These are phyloP conservation scores for Heliopora coerulea DNA, from an alignment of 92 coral and sea anemone species.

Conservation along the genomic window DNA sequence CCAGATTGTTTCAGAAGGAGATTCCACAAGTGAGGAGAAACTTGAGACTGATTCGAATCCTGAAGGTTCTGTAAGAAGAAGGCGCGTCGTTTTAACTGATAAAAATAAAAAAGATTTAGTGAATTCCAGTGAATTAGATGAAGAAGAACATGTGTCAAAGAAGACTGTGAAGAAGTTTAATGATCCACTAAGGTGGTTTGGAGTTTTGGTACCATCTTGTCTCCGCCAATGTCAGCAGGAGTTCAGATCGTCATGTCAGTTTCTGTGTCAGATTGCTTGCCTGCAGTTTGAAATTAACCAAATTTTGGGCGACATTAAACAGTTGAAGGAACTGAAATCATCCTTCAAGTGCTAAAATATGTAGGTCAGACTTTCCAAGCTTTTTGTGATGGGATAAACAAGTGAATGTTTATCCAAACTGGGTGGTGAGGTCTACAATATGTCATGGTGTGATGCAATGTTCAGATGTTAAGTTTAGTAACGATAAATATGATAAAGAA, in stretches of 20 bases:
- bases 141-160: not conserved
- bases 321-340: slow-evolving; percentile 52
- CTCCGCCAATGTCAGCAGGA: slow-evolving; percentile 73
- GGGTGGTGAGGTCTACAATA: too few species aligned
- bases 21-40: not conserved
- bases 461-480: too few species aligned
- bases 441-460: too few species aligned
- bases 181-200: slow-evolving; percentile 95
- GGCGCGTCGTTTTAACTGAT: not conserved
- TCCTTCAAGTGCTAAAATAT: slow-evolving; percentile 2
- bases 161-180: slow-evolving; percentile 32
- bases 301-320: slow-evolving; percentile 53
- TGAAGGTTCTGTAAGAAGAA: not conserved
- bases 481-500: too few species aligned
- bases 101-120: too few species aligned
- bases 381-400: too few species aligned
- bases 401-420: too few species aligned
- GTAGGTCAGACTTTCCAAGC: slow-evolving; percentile 3
- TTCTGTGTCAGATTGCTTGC: slow-evolving; percentile 71
- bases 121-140: not conserved
- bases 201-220: slow-evolving; percentile 84
- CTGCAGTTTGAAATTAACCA: slow-evolving; percentile 65
- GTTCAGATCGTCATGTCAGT: slow-evolving; percentile 68
- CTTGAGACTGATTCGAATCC: not conserved
- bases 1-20: slow-evolving; percentile 2